A percentile compares a stretch with the other conserved stretches of the same genome.
phyloP scores from a whole-genome alignment of 2,113 vertebrate genomes.

The Perca fluviatilis region DNA sequence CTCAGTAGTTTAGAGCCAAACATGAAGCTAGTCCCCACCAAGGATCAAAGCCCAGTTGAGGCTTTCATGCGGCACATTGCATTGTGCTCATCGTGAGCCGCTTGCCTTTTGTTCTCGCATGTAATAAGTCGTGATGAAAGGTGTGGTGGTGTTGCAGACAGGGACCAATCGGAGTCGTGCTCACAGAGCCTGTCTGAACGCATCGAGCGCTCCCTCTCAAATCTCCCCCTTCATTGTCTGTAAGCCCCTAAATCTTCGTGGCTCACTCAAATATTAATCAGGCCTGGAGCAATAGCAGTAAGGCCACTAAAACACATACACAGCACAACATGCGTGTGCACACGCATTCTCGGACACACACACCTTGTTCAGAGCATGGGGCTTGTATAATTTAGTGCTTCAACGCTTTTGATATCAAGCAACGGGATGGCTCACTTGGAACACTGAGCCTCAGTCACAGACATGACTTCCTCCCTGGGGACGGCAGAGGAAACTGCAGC shows the following conservation, averaged over 20 bases:
- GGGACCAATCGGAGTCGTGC: slow-evolving; percentile 21
- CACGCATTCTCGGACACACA: not conserved
- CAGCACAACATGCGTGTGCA: slow-evolving; percentile 16
- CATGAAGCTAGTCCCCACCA: slow-evolving; percentile 34
- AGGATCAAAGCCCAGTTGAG: slow-evolving; percentile 65
- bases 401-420: slow-evolving; percentile 50
- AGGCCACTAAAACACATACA: slow-evolving; percentile 40
- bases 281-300: slow-evolving; percentile 37
- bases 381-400: slow-evolving; percentile 57
- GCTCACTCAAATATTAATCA: slow-evolving; percentile 73
- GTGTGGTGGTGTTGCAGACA: slow-evolving; percentile 20
- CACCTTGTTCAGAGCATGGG: slow-evolving; percentile 24
- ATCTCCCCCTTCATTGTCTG: slow-evolving; percentile 8
- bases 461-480: slow-evolving; percentile 43
- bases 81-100: slow-evolving; percentile 27
- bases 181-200: slow-evolving; percentile 21
- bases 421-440: slow-evolving; percentile 31
- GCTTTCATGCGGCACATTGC: slow-evolving; percentile 46
- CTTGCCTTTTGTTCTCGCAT: slow-evolving; percentile 60
- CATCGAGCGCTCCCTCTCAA: slow-evolving; percentile 28
- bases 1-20: slow-evolving; percentile 29
- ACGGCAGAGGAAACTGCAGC: slow-evolving; percentile 40
- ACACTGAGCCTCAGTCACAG: slow-evolving; percentile 41
- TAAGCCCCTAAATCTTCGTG: slow-evolving; percentile 56
- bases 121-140: slow-evolving; percentile 68